Evolutionary conservation across 30 jellyfish, hydroid and myxozoan species (phyloP).

Genomic region (Hydractinia symbiolongicarpus): DNA sequence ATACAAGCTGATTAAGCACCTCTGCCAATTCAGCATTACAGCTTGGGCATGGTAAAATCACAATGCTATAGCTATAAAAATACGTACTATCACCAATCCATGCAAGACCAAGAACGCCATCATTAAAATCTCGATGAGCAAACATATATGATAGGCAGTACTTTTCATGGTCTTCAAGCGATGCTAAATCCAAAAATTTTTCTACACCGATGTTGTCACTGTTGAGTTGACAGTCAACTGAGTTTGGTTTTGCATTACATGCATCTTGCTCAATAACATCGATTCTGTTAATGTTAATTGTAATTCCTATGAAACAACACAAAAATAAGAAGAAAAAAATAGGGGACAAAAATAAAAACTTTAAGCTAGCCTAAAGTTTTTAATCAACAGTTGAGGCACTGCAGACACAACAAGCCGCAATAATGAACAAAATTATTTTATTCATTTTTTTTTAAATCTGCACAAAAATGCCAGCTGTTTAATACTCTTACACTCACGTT

Average conservation of each 20-base stretch:
- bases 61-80: too few species aligned
- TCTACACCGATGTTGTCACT: constrained; percentile 83
- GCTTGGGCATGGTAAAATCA: too few species aligned
- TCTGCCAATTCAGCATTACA: too few species aligned
- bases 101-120: constrained; percentile 96
- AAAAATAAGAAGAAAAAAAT: not conserved
- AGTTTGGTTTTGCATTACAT: constrained; percentile 9
- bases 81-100: constrained; percentile 90
- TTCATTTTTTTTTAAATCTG: too few species aligned
- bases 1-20: too few species aligned
- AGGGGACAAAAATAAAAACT: not conserved
- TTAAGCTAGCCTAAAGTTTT: not conserved
- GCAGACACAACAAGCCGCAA: too few species aligned
- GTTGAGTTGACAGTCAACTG: constrained; percentile 32
- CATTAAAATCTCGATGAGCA: constrained; percentile 89
- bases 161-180: constrained; percentile 64
- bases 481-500: too few species aligned
- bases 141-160: constrained; percentile 85
- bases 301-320: constrained; percentile 31
- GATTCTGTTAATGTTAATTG: constrained; percentile 60
- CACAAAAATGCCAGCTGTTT: too few species aligned
- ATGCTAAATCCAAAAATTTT: constrained; percentile 76
- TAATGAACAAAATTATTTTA: too few species aligned
- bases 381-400: too few species aligned
- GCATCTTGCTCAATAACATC: constrained; percentile 46